Evolutionary conservation across 2,888 invertebrate genomes (phyloP), one percentile per base, ranked within the genome.

Genomic region (Heliconius erato): DNA sequence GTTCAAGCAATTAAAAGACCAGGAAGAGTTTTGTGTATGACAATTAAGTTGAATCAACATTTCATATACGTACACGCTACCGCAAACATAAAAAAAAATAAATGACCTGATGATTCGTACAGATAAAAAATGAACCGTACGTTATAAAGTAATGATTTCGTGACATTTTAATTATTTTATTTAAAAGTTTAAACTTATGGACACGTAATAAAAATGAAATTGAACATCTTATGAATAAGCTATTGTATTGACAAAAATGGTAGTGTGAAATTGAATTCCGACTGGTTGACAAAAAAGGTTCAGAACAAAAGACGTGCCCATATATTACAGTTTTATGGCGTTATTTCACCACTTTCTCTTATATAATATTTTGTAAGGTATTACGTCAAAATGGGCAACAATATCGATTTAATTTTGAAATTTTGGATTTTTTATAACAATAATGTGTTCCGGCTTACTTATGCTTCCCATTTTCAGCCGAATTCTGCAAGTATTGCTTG

Each of bases 161-260:
- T 83, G 83, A 84, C 79, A 78, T 28, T 83, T 84, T 84, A 84
- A 84, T 84, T 44, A 65, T 74, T 83, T 83, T 81, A 65, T 82
- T 83, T 83, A 69, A 80, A 78, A 68, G 68, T 59, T 67, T 35
- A 59, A 80, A 76, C 40, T 74, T 80, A 80, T 76, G 40, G 76
- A 19, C 26, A 68, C 68, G 74, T 68, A 68, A 74, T 76, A 72
- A 82, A 77, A 40, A 54, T 54, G 26, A 63, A 71, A 67, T 40
- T 65, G 28, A 40, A 16, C 44, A 65, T 23, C 68, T 74, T 67
- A 69, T 79, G 54, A 80, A 80, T 82, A 80, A 79, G 83, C 79
- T 79, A 82, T 84, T 84, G 83, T 84, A 80, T 76, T 74, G 80
- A 83, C 76, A 35, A 80, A 84, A 79, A 83, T 82, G 84, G 83